Evolutionary conservation across 2,113 vertebrate species (phyloP), one percentile per base, ranked within the genome.

Genomic region (Misgurnus mizolepis): DNA sequence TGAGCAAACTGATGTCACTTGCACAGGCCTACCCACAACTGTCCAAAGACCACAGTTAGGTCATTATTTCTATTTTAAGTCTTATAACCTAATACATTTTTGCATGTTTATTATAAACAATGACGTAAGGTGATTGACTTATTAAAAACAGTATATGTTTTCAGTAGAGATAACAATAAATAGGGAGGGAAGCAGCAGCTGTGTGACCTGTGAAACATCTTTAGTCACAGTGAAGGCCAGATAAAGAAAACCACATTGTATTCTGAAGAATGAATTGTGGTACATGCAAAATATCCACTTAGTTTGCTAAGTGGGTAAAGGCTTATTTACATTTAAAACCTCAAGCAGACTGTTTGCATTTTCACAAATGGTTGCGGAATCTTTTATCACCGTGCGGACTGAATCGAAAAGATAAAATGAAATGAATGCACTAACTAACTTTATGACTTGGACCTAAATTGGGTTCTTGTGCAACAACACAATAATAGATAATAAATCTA

Each of bases 261-360:
- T 62, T 75, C 14, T 34, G 7, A 17, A 7, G 14, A 61, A 49
- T 75, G 41, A 47, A 60, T 4, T 45, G 55, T 73, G 71, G 22
- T 45, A 60, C 41, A 73, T 73, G 69, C 53, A 72, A 71, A 71
- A 15, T 12, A 58, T 10, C 69, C 50, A 73, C 41, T 75, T 49
- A 34, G 27, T 34, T 34, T 34, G 27, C 27, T 34, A 34, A 34
- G 27, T 34, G 27, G 27, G 27, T 34, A 49, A 53, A 56, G 27
- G 43, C 58, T 34, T 62, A 49, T 64, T 64, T 8, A 49, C 56
- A 18, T 64, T 49, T 61, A 11, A 9, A 4, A 12, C 53, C 15
- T 58, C 69, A 72, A 18, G 72, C 39, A 45, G 1, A 11, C 34
- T 34, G 0, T 56, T 41, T 58, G 43, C 69, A 49, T 62, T 62